phyloP scores from a whole-genome alignment of 2,113 vertebrate species.

The Misgurnus anguillicaudatus region DNA sequence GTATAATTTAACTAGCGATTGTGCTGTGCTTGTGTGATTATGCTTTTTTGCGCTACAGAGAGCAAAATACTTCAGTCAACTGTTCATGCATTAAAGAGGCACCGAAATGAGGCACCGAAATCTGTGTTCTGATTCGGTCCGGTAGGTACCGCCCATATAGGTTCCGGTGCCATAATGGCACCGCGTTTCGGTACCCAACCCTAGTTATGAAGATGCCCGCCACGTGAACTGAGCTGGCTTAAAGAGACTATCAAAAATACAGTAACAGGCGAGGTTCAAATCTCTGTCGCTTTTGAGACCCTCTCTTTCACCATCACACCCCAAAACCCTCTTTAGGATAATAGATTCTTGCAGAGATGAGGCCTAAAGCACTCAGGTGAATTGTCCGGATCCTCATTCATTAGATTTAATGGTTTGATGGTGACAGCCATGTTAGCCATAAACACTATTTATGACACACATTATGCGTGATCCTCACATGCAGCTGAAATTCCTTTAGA shows the following conservation, averaged over 20 bases:
- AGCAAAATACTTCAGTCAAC: no score
- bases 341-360: conserved; percentile 67
- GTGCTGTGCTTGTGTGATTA: no score
- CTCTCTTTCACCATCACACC: conserved; percentile 30
- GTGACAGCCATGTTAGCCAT: conserved; percentile 74
- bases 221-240: background rate
- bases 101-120: no score
- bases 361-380: conserved; percentile 75
- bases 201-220: conserved; percentile 2
- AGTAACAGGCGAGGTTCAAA: conserved; percentile 4
- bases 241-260: background rate
- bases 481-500: conserved; percentile 63
- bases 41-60: no score
- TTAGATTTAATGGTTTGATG: conserved; percentile 76
- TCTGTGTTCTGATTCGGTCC: no score
- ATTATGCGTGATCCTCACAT: conserved; percentile 67
- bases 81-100: no score
- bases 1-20: no score
- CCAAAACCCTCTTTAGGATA: conserved; percentile 63
- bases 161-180: no score
- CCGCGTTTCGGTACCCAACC: no score
- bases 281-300: conserved; percentile 22
- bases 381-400: conserved; percentile 73
- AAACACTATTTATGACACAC: conserved; percentile 76
- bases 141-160: no score